phyloP scores from a whole-genome alignment of 2,797 vertebrate species.

The Streptopelia turtur region DNA sequence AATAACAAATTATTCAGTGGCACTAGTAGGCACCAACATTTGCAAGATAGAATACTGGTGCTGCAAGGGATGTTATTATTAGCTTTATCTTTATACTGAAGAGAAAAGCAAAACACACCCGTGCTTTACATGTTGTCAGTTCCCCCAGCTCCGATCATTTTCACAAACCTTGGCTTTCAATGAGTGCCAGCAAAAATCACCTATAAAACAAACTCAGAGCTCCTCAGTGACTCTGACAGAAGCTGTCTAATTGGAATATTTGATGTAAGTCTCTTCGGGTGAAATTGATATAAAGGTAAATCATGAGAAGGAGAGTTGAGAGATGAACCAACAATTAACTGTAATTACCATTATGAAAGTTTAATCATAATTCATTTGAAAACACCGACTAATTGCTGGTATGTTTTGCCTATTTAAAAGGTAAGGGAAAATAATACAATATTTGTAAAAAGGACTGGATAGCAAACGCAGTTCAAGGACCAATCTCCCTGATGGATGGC shows the following conservation, averaged over 20 bases:
- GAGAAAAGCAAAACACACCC: background rate
- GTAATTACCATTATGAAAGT: constrained; percentile 69
- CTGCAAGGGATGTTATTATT: background rate
- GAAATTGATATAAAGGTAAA: constrained; percentile 67
- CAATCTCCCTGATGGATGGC: background rate
- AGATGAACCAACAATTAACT: constrained; percentile 75
- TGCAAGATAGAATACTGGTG: background rate
- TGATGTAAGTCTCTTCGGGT: constrained; percentile 50
- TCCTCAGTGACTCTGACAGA: constrained; percentile 29
- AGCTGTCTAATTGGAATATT: constrained; percentile 67
- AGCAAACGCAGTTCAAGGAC: constrained; percentile 44
- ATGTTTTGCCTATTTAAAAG: constrained; percentile 58
- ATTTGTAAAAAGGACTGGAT: constrained; percentile 37
- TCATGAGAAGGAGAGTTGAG: constrained; percentile 52
- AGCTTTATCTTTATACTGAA: background rate
- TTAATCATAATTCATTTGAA: constrained; percentile 77
- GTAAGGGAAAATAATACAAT: background rate
- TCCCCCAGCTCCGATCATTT: background rate
- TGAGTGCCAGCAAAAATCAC: constrained; percentile 33
- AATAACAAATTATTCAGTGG: constrained; percentile 50
- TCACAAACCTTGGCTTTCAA: constrained; percentile 34
- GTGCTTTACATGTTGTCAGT: background rate
- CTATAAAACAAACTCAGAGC: constrained; percentile 30
- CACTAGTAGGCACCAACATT: background rate
- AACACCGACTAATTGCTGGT: constrained; percentile 70